Percentiles rank a stretch among this genome's conserved stretches.
These are phyloP conservation scores for Suricata suricatta DNA, from an alignment of 2,113 vertebrate species.

Conservation along the genomic window DNA sequence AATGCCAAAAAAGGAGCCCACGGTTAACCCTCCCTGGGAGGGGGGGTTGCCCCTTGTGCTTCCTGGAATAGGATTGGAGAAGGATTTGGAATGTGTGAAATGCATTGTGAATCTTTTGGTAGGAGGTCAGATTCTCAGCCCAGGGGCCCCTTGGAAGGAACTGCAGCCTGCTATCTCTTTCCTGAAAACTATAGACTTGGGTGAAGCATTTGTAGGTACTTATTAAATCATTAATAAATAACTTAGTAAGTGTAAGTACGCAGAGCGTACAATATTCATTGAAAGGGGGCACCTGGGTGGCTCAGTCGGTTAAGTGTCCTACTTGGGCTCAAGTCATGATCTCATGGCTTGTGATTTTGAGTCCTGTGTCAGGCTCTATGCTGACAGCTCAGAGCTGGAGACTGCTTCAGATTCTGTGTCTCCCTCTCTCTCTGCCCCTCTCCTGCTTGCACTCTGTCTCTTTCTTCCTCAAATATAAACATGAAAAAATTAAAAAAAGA, in stretches of 20 bases:
- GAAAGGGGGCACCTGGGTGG: too few species aligned
- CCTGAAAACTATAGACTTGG: background rate
- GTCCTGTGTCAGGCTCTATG: rapidly evolving
- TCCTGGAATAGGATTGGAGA: background rate
- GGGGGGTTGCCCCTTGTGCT: background rate
- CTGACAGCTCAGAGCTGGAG: too few species aligned
- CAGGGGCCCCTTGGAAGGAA: background rate
- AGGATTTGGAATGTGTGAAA: background rate
- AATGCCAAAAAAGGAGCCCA: background rate
- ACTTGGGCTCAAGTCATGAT: too few species aligned
- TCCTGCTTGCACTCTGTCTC: too few species aligned
- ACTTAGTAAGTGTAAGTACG: background rate
- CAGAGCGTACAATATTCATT: background rate
- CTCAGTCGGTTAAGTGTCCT: too few species aligned
- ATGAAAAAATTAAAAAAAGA: background rate
- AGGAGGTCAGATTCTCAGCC: background rate
- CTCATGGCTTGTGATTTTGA: too few species aligned
- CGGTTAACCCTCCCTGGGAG: background rate
- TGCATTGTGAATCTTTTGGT: background rate
- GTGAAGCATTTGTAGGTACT: background rate
- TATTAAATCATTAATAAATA: conserved; percentile 3
- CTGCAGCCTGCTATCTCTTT: background rate
- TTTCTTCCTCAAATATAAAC: too few species aligned
- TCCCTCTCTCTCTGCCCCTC: too few species aligned
- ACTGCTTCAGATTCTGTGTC: too few species aligned